phyloP scores from a whole-genome alignment of 2,113 vertebrate genomes.

The Elephas maximus region DNA sequence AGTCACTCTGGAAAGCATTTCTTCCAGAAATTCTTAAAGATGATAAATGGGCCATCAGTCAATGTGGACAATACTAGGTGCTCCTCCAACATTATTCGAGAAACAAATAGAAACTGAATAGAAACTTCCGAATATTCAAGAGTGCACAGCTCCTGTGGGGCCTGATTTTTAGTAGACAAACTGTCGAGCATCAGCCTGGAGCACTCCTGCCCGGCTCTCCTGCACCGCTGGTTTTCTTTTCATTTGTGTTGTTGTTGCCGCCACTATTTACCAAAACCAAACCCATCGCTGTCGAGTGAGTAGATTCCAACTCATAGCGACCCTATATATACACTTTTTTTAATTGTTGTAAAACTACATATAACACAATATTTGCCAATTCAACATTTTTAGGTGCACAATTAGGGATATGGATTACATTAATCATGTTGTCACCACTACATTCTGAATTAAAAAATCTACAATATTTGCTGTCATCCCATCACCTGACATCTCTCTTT shows the following conservation, averaged over 20 bases:
- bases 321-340: not conserved
- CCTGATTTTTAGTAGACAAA: not conserved
- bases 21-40: constrained; percentile 74
- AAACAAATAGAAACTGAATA: constrained; percentile 6
- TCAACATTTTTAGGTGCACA: not conserved
- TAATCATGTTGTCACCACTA: not conserved
- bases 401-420: not conserved
- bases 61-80: constrained; percentile 44
- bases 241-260: not conserved
- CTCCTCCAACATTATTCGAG: constrained; percentile 67
- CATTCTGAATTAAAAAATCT: not conserved
- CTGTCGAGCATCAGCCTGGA: not conserved
- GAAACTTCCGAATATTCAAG: not conserved
- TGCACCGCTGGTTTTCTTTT: not conserved
- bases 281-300: no score
- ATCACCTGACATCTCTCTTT: not conserved
- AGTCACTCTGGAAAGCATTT: constrained; percentile 59
- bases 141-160: not conserved
- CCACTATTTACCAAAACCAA: not conserved
- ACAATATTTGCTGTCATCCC: not conserved
- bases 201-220: not conserved
- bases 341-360: not conserved
- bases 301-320: no score
- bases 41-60: constrained; percentile 70
- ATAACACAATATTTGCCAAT: not conserved